Percentiles rank a stretch among this genome's conserved stretches.
Conservation (phyloP, 2,797 vertebrate species). For the Staurois parvus region DNA sequence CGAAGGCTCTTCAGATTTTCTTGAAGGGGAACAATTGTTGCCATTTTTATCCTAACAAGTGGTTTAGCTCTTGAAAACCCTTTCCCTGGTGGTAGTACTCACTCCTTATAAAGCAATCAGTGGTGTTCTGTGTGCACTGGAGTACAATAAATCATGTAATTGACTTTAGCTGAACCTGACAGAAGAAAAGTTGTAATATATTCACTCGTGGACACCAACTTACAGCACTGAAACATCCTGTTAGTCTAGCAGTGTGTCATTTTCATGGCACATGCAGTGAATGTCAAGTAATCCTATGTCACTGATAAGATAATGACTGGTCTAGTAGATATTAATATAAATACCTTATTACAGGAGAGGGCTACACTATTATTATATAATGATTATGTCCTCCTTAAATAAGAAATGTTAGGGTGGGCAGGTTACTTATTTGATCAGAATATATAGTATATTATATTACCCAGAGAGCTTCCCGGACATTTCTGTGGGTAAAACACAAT, state of each 20-base stretch:
- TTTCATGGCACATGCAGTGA: background rate
- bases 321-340: background rate
- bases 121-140: slow-evolving; percentile 16
- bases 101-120: slow-evolving; percentile 20
- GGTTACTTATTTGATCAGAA: too few relatives aligned
- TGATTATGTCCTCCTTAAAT: too few relatives aligned
- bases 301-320: background rate
- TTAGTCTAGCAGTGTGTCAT: background rate
- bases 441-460: too few relatives aligned
- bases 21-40: background rate
- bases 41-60: slow-evolving; percentile 14
- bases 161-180: background rate
- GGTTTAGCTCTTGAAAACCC: background rate
- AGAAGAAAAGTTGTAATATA: background rate
- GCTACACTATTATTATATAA: too few relatives aligned
- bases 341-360: too few relatives aligned
- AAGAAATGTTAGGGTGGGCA: too few relatives aligned
- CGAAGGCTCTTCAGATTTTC: background rate
- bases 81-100: background rate
- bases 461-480: too few relatives aligned
- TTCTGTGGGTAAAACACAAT: too few relatives aligned
- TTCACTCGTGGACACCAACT: background rate
- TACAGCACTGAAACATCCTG: background rate
- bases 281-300: too few relatives aligned
- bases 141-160: background rate